Conservation (phyloP, 2,888 invertebrate genomes). For the Agrotis segetum region DNA sequence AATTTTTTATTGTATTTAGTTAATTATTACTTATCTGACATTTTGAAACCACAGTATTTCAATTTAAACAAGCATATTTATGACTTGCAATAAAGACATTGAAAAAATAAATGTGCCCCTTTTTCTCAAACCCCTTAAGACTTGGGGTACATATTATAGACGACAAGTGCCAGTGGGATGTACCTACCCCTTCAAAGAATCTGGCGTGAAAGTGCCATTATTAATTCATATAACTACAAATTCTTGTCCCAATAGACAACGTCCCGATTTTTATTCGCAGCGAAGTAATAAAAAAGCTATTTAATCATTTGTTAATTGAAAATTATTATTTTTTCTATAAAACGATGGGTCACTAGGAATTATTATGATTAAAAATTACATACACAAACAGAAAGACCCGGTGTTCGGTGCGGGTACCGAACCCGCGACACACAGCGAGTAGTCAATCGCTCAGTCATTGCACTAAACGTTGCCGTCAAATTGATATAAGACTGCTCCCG, state of each 20-base stretch:
- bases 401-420: no score
- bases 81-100: neutral
- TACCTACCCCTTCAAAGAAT: conserved; percentile 14
- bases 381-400: no score
- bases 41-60: no score
- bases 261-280: neutral
- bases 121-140: conserved; percentile 21
- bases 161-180: conserved; percentile 3
- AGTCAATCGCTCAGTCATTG: no score
- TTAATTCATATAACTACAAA: conserved; percentile 37
- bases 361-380: no score
- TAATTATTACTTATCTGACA: no score
- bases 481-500: neutral
- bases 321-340: no score
- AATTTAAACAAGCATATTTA: neutral
- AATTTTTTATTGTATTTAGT: no score
- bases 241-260: neutral
- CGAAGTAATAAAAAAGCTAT: neutral
- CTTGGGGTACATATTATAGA: conserved; percentile 7
- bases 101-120: conserved; percentile 5
- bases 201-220: conserved; percentile 36
- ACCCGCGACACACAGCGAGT: no score
- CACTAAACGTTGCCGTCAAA: no score
- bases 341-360: no score
- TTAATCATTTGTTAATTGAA: no score